Percentiles rank a stretch among this genome's conserved stretches.
Conservation (phyloP, 2,888 invertebrate genomes). For the Metalampra italica region DNA sequence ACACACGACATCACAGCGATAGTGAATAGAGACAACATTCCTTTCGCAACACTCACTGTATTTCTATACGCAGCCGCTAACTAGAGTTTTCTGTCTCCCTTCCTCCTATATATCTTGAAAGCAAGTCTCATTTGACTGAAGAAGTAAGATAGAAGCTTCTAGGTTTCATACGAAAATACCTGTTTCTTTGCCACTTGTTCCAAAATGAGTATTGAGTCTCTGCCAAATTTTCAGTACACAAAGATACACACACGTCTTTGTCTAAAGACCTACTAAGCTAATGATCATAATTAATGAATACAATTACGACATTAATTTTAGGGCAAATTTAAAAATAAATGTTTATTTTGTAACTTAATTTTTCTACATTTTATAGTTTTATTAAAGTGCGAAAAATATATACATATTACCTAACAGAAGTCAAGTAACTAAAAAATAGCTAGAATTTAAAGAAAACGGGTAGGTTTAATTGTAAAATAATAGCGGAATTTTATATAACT, state of each 20-base stretch:
- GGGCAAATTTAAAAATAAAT: no score
- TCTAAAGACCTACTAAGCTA: neutral
- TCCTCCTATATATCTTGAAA: conserved; percentile 30
- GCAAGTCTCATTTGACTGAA: conserved; percentile 34
- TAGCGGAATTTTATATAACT: no score
- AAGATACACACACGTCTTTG: neutral
- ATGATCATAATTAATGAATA: neutral
- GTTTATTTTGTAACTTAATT: no score
- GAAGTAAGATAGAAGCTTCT: conserved; percentile 41
- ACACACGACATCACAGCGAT: conserved; percentile 44
- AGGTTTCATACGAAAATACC: conserved; percentile 31
- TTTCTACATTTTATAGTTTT: no score
- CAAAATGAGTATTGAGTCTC: conserved; percentile 19
- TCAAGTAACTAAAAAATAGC: no score
- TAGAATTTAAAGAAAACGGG: no score
- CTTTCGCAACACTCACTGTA: conserved; percentile 55
- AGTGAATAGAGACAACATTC: conserved; percentile 49
- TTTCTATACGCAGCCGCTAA: conserved; percentile 43
- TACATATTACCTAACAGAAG: no score
- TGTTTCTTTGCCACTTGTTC: conserved; percentile 17
- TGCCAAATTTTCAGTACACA: conserved; percentile 18
- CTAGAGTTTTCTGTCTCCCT: conserved; percentile 59
- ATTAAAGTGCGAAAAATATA: no score
- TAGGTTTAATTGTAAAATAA: no score
- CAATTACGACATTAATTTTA: no score